Conservation (phyloP, 2,797 vertebrate species). For the Sylvia borin region DNA sequence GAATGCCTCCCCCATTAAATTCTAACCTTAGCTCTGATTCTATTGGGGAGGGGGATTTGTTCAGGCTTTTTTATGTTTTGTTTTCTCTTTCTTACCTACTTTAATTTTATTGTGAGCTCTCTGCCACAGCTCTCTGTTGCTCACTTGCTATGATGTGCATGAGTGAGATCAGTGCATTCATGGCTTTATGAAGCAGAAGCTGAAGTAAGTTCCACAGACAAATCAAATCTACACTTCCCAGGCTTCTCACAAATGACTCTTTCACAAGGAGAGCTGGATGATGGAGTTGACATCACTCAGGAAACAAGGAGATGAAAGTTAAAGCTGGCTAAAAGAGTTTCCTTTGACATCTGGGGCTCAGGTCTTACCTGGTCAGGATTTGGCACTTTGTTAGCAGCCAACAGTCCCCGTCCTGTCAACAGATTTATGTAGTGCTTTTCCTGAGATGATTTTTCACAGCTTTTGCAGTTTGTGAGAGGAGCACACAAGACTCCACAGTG, state of each 20-base stretch:
- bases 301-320: background rate
- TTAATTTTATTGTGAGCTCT: background rate
- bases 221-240: background rate
- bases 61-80: fast-evolving
- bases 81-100: background rate
- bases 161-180: background rate
- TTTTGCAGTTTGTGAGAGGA: background rate
- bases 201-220: background rate
- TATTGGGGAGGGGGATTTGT: background rate
- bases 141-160: background rate
- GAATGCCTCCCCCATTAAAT: background rate
- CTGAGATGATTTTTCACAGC: background rate
- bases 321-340: background rate
- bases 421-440: background rate
- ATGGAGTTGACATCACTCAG: background rate
- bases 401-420: fast-evolving
- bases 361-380: background rate
- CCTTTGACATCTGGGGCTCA: background rate
- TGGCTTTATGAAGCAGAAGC: background rate
- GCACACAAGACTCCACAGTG: background rate
- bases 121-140: background rate
- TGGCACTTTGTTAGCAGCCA: background rate
- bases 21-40: background rate
- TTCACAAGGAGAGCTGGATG: background rate
- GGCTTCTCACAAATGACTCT: background rate